A percentile compares a stretch with the other conserved stretches of the same genome.
Evolutionary conservation across 2,888 invertebrate species (phyloP).

Genomic region (Sinopyrophorus schimmeli): DNA sequence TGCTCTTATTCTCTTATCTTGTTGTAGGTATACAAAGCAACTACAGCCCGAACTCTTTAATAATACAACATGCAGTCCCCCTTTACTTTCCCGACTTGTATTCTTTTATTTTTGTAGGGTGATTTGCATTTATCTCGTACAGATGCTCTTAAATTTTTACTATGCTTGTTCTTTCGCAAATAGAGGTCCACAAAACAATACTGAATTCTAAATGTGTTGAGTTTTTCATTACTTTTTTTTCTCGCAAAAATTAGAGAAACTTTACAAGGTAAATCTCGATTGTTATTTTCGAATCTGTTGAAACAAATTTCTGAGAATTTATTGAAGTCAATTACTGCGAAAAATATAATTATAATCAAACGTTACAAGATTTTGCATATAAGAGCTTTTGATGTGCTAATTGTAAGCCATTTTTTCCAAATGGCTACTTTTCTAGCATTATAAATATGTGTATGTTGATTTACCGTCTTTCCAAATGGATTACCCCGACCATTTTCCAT

Average conservation of each 20-base stretch:
- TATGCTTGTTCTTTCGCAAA: background rate
- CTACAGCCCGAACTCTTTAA: constrained; percentile 11
- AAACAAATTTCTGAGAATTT: too few species aligned
- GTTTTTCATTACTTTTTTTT: background rate
- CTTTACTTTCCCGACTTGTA: constrained; percentile 10
- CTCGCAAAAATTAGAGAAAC: too few species aligned
- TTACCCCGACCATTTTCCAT: constrained; percentile 8
- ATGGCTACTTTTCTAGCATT: background rate
- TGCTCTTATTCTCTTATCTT: constrained; percentile 6
- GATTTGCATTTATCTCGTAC: constrained; percentile 14
- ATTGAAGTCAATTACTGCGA: too few species aligned
- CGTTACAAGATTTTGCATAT: too few species aligned
- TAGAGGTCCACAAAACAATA: background rate
- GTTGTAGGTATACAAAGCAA: constrained; percentile 13
- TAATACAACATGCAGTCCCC: constrained; percentile 11
- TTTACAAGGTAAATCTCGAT: too few species aligned
- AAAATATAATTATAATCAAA: too few species aligned
- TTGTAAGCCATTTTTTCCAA: background rate
- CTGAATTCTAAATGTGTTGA: background rate
- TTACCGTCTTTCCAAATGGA: background rate
- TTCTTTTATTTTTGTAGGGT: constrained; percentile 9
- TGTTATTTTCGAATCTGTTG: too few species aligned
- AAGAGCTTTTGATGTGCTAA: too few species aligned
- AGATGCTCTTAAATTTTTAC: constrained; percentile 4
- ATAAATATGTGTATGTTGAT: constrained; percentile 9